phyloP scores from a whole-genome alignment of 2,888 invertebrate genomes.

The Emmelina monodactyla region DNA sequence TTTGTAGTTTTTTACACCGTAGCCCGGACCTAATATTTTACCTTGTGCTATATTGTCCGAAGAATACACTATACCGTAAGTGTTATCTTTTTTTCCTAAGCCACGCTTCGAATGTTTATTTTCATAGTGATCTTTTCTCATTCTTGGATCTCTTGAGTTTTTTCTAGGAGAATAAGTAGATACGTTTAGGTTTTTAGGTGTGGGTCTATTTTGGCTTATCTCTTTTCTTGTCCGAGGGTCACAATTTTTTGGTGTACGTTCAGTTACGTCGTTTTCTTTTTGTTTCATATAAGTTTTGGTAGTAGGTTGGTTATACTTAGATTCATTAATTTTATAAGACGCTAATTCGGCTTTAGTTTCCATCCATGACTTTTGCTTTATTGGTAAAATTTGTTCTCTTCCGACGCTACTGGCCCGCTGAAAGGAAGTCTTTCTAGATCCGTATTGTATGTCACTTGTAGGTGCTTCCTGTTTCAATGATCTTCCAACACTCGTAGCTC shows the following conservation, averaged over 20 bases:
- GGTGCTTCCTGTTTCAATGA: neutral
- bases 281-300: slow-evolving; percentile 12
- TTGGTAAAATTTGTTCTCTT: too few species aligned
- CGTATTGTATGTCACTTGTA: neutral
- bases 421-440: too few species aligned
- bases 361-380: too few species aligned
- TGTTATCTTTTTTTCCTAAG: slow-evolving; percentile 20
- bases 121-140: slow-evolving; percentile 24
- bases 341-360: slow-evolving; percentile 47
- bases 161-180: slow-evolving; percentile 32
- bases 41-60: slow-evolving; percentile 50
- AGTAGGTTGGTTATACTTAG: slow-evolving; percentile 11
- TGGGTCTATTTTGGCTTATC: too few species aligned
- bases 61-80: slow-evolving; percentile 52
- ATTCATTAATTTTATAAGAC: slow-evolving; percentile 23
- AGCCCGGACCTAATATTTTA: slow-evolving; percentile 39
- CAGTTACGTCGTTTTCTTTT: slow-evolving; percentile 9
- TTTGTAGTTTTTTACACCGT: slow-evolving; percentile 55
- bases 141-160: slow-evolving; percentile 41
- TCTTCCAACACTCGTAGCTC: slow-evolving; percentile 40
- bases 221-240: neutral
- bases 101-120: slow-evolving; percentile 17
- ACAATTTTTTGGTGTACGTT: slow-evolving; percentile 10
- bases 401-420: slow-evolving; percentile 34
- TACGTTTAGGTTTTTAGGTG: too few species aligned